Base-by-base conservation (phyloP, 2,797 vertebrate genomes). In the Microctenopoma lineatum region DNA sequence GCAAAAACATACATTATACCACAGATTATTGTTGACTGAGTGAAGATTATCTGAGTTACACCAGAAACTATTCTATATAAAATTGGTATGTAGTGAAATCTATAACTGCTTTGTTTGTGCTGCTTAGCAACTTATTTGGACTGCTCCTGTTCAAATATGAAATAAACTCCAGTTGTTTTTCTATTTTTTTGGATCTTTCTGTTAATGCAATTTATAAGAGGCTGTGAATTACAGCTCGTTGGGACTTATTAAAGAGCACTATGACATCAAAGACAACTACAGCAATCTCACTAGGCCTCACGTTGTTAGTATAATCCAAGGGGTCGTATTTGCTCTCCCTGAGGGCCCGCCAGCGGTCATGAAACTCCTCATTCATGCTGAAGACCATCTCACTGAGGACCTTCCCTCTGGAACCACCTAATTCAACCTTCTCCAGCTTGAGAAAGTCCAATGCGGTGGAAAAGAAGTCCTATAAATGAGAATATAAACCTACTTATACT, bases 291-390 rank as follows among this genome's bases (percentile, higher is more conserved):
- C 4, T 32, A 1, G 42, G 47, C 46, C 86, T 78, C 83, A 93
- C 91, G 69, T 89, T 66, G 59, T 90, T 88, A 11, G 71, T 90
- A 38, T 91, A 94, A 88, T 93, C 92, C 81, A 95, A 72, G 1
- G 90, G 91, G 73, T 90, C 89, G 6, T 93, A 89, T 93, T 95
- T 95, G 88, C 92, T 95, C 89, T 95, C 92, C 74, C 91, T 80
- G 6, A 94, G 85, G 58, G 88, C 70, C 53, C 94, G 93, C 91
- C 92, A 93, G 64, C 65, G 84, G 77, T 94, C 93, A 27, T 89
- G 89, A 86, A 96, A 94, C 75, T 93, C 91, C 64, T 95, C 91
- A 9, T 77, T 94, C 84, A 91, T 92, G 56, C 74, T 75, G 59
- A 91, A 87, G 65, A 93, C 81, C 88, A 93, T 92, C 67, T 94